phyloP scores from a whole-genome alignment of 2,888 invertebrate species.

The Acanthacorydalis orientalis region DNA sequence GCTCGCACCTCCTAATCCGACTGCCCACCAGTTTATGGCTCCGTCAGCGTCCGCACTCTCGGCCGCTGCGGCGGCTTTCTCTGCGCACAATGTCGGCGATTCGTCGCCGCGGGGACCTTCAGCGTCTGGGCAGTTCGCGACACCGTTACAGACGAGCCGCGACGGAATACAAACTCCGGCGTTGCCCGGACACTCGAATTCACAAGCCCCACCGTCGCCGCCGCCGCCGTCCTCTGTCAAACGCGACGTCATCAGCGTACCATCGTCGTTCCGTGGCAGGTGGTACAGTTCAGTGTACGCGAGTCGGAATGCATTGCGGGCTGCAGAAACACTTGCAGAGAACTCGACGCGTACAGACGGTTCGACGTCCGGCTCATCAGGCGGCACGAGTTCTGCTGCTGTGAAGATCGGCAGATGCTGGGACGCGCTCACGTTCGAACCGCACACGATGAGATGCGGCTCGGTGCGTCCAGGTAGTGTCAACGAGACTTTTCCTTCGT shows the following conservation, averaged over 20 bases:
- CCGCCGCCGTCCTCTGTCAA: conserved; percentile 41
- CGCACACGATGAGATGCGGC: conserved; percentile 67
- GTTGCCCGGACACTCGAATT: conserved; percentile 76
- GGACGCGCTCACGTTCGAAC: conserved; percentile 68
- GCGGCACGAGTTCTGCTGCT: conserved; percentile 51
- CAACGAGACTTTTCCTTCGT: conserved; percentile 73
- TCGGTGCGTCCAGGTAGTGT: conserved; percentile 55
- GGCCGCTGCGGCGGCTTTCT: conserved; percentile 6
- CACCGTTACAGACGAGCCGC: conserved; percentile 70
- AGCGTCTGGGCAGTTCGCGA: conserved; percentile 68
- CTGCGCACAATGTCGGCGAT: conserved; percentile 50
- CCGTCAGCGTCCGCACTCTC: not conserved
- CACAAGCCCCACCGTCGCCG: conserved; percentile 44
- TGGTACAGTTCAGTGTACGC: conserved; percentile 83
- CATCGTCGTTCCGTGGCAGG: conserved; percentile 68
- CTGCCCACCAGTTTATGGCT: conserved; percentile 5
- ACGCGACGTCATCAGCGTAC: conserved; percentile 60
- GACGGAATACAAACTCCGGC: conserved; percentile 70
- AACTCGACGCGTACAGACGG: conserved; percentile 47
- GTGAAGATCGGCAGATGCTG: conserved; percentile 65
- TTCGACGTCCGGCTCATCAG: conserved; percentile 40
- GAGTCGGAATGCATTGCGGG: conserved; percentile 71
- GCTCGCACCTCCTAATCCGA: conserved; percentile 3
- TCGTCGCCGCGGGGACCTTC: conserved; percentile 44
- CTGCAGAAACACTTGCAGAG: conserved; percentile 41